Base-by-base conservation (phyloP, 2,113 vertebrate genomes). In the Ophthalmolycus amberensis region DNA sequence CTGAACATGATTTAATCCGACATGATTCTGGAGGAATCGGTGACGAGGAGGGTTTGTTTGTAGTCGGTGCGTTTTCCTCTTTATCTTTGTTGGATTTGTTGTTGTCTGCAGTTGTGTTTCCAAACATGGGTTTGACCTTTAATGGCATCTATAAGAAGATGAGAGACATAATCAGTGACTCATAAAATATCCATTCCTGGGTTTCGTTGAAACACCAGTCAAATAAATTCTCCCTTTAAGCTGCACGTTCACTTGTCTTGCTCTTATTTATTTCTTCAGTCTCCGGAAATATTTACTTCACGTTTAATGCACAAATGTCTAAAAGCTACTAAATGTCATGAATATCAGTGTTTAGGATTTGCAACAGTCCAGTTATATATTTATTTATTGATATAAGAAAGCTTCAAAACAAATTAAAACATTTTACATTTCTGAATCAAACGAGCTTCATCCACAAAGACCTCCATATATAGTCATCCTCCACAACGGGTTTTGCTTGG, bases 111-210 rank as follows among this genome's bases (percentile, higher is more conserved):
- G 62, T 14, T 42, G 42, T 15, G 34, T 79, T 85, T 42, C 78
- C 82, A 63, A 70, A 60, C 65, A 72, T 4, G 7, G 86, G 70
- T 76, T 90, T 93, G 66, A 83, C 68, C 67, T 44, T 75, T 27
- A 82, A 32, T 25, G 80, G 86, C 4, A 59, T 81, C 94, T 96
- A 71, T 20, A 44, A 40, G 46, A 20, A 83, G 20, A 63, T 20
- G 6, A 81, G 11, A 85, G 25, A 77, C 38, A 32, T 7, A 64
- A 56, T 80, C 15, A 85, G 20, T 38, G 25, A 58, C 54, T 58
- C 56, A 15, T 58, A 66, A 25, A 32, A 48, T 32, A 44, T 8
- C 10, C 14, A 74, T 40, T 44, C 6, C 27, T 56, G 54, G 42
- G n/a, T 68, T 32, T 38, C 12, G 9, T 29, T 68, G 25, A 66